phyloP scores from a whole-genome alignment of 2,797 vertebrate genomes.

The Syndactyla subalaris region DNA sequence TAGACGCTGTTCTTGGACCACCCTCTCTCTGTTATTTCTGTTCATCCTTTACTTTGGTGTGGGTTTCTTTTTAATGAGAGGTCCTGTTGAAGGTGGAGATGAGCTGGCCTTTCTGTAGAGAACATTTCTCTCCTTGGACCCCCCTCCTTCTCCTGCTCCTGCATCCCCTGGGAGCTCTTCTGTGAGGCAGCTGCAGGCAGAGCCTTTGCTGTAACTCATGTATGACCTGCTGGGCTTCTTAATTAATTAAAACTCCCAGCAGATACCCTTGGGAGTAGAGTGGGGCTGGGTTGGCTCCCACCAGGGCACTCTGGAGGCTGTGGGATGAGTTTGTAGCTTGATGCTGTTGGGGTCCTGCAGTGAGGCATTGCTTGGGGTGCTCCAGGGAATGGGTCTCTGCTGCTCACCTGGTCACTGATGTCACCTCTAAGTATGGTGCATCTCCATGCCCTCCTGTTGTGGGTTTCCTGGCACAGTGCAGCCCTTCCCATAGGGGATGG shows the following conservation, averaged over 20 bases:
- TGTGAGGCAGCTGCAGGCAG: background rate
- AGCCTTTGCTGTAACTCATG: background rate
- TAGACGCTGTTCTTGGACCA: background rate
- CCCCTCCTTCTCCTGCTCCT: background rate
- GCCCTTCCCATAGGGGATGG: background rate
- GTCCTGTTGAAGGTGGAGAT: background rate
- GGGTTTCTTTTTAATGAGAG: background rate
- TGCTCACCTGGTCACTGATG: background rate
- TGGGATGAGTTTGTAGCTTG: background rate
- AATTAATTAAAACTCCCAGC: background rate
- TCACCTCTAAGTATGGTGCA: rapidly evolving
- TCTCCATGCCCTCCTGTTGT: background rate
- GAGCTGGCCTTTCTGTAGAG: background rate
- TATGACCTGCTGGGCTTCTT: background rate
- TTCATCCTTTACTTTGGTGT: slow-evolving; percentile 22
- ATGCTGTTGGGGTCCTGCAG: rapidly evolving
- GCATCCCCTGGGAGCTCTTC: background rate
- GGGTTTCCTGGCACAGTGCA: background rate
- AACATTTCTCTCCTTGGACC: background rate
- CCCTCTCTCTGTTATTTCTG: slow-evolving; percentile 5
- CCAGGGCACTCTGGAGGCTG: rapidly evolving
- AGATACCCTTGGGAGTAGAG: background rate
- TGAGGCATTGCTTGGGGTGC: background rate
- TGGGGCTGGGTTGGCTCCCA: background rate
- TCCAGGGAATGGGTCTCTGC: background rate